Evolutionary conservation across 2,888 invertebrate genomes (phyloP).

Genomic region (Hoplodrina blanda): DNA sequence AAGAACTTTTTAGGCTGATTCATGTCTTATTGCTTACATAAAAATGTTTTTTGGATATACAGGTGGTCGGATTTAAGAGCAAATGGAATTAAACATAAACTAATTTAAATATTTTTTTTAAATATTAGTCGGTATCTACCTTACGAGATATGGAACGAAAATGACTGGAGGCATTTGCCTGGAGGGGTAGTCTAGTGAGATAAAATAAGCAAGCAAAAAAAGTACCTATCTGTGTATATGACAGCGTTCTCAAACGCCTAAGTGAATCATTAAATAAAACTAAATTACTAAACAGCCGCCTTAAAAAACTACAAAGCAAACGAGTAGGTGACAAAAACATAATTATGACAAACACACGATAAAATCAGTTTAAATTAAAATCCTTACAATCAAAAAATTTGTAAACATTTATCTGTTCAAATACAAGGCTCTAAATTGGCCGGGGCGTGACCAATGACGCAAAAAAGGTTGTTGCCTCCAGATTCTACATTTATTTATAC

Average conservation of each 20-base stretch:
- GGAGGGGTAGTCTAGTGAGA: neutral
- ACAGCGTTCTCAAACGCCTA: too few species aligned
- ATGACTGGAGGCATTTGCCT: too few species aligned
- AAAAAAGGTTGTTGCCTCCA: conserved; percentile 38
- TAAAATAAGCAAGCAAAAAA: neutral
- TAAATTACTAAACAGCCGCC: too few species aligned
- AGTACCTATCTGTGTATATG: neutral
- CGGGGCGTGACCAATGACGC: conserved; percentile 39
- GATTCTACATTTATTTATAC: conserved; percentile 35
- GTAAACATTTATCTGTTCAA: conserved; percentile 13
- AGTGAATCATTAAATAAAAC: too few species aligned
- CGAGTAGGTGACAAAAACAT: neutral
- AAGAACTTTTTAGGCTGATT: conserved; percentile 22
- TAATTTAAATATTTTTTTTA: neutral
- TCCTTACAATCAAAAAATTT: neutral
- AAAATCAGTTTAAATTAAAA: conserved; percentile 17
- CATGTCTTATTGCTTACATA: conserved; percentile 8
- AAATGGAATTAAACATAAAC: neutral
- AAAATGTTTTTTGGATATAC: conserved; percentile 18
- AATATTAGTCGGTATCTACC: neutral
- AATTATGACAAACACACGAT: neutral
- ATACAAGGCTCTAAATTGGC: conserved; percentile 28
- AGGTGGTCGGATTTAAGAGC: conserved; percentile 23
- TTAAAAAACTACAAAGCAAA: too few species aligned
- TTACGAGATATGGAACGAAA: too few species aligned